Percentiles rank a stretch among this genome's conserved stretches.
Conservation (phyloP, 2,797 vertebrate species). For the Delichon dasypus region DNA sequence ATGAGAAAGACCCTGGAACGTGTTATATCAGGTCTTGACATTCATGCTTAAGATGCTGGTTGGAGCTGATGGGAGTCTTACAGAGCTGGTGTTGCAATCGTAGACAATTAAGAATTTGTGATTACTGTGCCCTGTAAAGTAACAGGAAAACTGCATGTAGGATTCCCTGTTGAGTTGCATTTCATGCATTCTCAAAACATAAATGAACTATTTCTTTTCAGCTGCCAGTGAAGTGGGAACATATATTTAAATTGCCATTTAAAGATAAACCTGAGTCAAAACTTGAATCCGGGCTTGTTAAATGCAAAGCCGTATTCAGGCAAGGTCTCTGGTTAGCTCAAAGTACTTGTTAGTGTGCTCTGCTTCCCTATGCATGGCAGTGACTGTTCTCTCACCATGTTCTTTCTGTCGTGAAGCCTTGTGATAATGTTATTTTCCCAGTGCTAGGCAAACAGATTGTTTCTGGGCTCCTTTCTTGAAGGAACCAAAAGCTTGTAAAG, state of each 20-base stretch:
- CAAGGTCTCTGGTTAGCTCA: not conserved
- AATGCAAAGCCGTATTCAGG: not conserved
- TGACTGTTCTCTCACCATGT: not conserved
- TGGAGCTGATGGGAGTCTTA: not conserved
- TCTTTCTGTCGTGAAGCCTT: not conserved
- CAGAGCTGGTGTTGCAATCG: not conserved
- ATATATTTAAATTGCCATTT: not conserved
- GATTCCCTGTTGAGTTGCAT: not conserved
- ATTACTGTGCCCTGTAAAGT: not conserved
- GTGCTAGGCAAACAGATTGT: not conserved
- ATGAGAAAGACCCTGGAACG: not conserved
- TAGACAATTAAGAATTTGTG: not conserved
- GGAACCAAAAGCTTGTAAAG: not conserved
- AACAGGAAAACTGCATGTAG: not conserved
- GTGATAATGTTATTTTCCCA: not conserved
- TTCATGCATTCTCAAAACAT: not conserved
- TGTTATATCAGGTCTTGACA: slow-evolving; percentile 11
- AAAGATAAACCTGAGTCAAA: not conserved
- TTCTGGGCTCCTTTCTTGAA: not conserved
- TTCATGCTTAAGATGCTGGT: not conserved
- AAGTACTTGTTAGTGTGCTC: not conserved
- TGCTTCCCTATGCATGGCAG: not conserved
- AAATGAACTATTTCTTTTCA: not conserved
- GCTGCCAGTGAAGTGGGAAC: not conserved
- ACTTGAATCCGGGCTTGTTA: not conserved